A percentile compares a stretch with the other conserved stretches of the same genome.
These are phyloP conservation scores for Triplophysa rosa DNA, from an alignment of 2,113 vertebrate species.

Conservation along the genomic window DNA sequence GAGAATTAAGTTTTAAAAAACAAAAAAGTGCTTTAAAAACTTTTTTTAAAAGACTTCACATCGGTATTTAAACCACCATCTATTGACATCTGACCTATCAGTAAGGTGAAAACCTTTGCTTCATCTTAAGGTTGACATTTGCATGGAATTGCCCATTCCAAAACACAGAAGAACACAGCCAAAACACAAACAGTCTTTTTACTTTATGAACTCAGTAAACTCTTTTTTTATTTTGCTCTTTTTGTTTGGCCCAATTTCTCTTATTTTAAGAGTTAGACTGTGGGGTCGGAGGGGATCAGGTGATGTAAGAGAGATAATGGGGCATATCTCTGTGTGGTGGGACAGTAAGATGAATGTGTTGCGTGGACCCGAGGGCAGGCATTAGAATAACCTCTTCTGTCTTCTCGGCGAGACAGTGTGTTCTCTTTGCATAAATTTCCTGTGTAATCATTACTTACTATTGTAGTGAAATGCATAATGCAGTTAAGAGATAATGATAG, in stretches of 20 bases:
- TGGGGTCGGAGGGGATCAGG: conserved; percentile 8
- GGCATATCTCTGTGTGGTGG: conserved; percentile 21
- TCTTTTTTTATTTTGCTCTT: background rate
- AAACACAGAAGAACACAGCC: too few species aligned
- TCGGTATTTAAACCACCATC: too few species aligned
- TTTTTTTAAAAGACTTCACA: too few species aligned
- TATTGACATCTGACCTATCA: too few species aligned
- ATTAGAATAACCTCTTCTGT: conserved; percentile 24
- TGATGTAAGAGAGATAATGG: background rate
- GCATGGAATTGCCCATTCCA: too few species aligned
- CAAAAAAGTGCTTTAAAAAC: too few species aligned
- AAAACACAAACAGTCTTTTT: background rate
- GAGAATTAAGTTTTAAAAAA: too few species aligned
- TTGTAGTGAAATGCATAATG: conserved; percentile 20
- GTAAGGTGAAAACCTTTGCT: too few species aligned
- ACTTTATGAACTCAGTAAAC: background rate
- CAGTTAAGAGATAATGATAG: conserved; percentile 21
- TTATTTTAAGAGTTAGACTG: background rate
- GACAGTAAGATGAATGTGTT: conserved; percentile 36
- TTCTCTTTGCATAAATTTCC: conserved; percentile 19
- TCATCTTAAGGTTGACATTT: too few species aligned
- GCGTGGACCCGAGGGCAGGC: background rate
- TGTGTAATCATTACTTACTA: conserved; percentile 27
- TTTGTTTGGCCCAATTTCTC: conserved; percentile 12
- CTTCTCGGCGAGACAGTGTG: conserved; percentile 14